Base-by-base conservation (phyloP, 2,113 vertebrate species). In the Lepisosteus osseus region DNA sequence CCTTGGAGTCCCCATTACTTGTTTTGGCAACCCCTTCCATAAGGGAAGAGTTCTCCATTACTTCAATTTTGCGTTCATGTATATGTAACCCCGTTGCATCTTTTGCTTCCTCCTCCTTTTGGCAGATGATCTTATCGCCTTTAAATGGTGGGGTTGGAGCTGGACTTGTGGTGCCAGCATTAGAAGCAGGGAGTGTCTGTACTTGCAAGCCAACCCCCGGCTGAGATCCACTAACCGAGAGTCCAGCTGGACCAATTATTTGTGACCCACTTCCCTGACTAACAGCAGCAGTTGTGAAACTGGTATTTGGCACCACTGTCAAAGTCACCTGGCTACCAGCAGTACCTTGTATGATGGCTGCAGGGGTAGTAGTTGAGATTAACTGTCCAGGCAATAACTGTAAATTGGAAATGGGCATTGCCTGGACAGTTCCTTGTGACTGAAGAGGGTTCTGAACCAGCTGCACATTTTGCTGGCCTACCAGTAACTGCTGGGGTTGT, bases 61-160 rank as follows among this genome's bases (percentile, higher is more conserved):
- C 95, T 91, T 99, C 97, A 56, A 99, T 99, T 92, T 95, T 99
- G 77, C 96, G 93, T 80, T 99, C 97, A 3, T 99, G 97, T 83
- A 99, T 87, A 70, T 99, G 97, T 86, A 99, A 94, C 89, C 96
- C 97, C 71, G 97, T 96, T 81, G 95, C 95, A 71, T 99, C 97
- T 87, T 98, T 99, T 85, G 97, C 97, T 90, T 99, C 97, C 91
- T 99, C 97, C 90, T 99, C 97, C 90, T 99, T 99, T 92, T 99
- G 97, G 93, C 97, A 99, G 88, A 99, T 99, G 74, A 99, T 99
- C 88, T 95, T 97, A 92, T 99, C 97, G 85, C 96, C 97, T 94
- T 94, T 92, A 78, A 99, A 95, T n/a, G 94, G 94, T 72, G 94
- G 91, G 74, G 90, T 88, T 83, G 90, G 87, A 76, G 85, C 85